phyloP scores from a whole-genome alignment of 1,140 invertebrate genomes.

The Dreissena rostriformis region DNA sequence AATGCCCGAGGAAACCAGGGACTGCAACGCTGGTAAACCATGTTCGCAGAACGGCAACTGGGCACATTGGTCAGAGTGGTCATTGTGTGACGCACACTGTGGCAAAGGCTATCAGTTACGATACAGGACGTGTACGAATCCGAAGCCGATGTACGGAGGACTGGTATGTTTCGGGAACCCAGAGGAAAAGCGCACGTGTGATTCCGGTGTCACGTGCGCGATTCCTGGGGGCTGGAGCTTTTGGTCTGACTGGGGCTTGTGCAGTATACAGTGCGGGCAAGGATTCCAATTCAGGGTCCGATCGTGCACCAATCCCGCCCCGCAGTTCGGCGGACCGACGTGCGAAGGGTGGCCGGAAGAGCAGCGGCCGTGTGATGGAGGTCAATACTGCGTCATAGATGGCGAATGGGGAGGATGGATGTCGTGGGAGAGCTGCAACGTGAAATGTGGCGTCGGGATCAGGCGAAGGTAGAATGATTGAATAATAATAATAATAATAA shows the following conservation, averaged over 20 bases:
- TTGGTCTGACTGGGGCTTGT: slow-evolving; percentile 86
- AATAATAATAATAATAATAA: background rate
- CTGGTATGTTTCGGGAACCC: slow-evolving; percentile 85
- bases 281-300: slow-evolving; percentile 47
- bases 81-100: slow-evolving; percentile 49
- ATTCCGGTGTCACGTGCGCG: slow-evolving; percentile 11
- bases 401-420: slow-evolving; percentile 86
- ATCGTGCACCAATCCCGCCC: slow-evolving; percentile 40
- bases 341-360: slow-evolving; percentile 36
- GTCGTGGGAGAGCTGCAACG: slow-evolving; percentile 85
- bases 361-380: slow-evolving; percentile 26
- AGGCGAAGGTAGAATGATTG: slow-evolving; percentile 31
- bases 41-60: slow-evolving; percentile 49
- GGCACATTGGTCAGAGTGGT: slow-evolving; percentile 59
- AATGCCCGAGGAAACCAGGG: slow-evolving; percentile 26
- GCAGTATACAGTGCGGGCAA: slow-evolving; percentile 85
- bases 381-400: slow-evolving; percentile 70
- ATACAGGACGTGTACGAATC: slow-evolving; percentile 85
- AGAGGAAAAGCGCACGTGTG: slow-evolving; percentile 47
- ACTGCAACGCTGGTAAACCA: slow-evolving; percentile 39
- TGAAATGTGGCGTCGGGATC: slow-evolving; percentile 85
- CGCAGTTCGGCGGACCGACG: slow-evolving; percentile 33
- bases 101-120: slow-evolving; percentile 66
- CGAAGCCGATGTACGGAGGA: slow-evolving; percentile 84
- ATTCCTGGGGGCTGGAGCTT: slow-evolving; percentile 84